Evolutionary conservation across 2,888 invertebrate species (phyloP), one percentile per base, ranked within the genome.

Genomic region (Lingula anatina): DNA sequence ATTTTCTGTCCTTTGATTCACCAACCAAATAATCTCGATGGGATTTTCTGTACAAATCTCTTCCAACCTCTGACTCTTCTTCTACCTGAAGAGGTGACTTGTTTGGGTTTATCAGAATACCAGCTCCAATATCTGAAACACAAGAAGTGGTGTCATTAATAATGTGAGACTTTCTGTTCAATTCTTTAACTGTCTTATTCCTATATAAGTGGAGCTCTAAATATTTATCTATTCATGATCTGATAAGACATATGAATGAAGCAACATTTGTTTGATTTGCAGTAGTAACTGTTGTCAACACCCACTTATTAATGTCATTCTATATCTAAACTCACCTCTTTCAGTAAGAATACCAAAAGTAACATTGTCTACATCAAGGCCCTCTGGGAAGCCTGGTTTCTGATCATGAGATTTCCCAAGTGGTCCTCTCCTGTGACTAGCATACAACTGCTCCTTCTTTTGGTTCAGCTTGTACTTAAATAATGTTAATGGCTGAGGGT

Each of bases 61-160:
- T 71, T 3, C 70, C 71, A 0, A 59, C 56, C 9, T 51, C 56
- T 5, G 60, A 55, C 26, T 73, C 73, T 20, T 61, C 52, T 24
- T 66, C 59, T 3, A 74, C 71, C 44, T 67, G 57, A 5, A 55
- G 60, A 46, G 66, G 66, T 0, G 61, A 64, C 49, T 73, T 73
- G 54, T 66, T 61, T 2, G 76, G 76, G 54, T 72, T 76, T 4
- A 76, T 63, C 37, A 76, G 51, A 28, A 69, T 71, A n/a, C 72
- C 72, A 37, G 73, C 75, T 38, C 65, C 64, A 44, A 59, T 63
- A 52, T 64, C 68, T 70, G 50, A 9, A 51, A 51, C 26, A 35
- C 31, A 31, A 31, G 15, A n/a, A n/a, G n/a, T n/a, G n/a, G n/a
- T n/a, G n/a, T n/a, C n/a, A n/a, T n/a, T n/a, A n/a, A n/a, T n/a